Percentiles rank a stretch among this genome's conserved stretches.
Evolutionary conservation across 37 sponge, comb jelly and placozoan genomes (phyloP).

Genomic region (Eunapius fragilis): DNA sequence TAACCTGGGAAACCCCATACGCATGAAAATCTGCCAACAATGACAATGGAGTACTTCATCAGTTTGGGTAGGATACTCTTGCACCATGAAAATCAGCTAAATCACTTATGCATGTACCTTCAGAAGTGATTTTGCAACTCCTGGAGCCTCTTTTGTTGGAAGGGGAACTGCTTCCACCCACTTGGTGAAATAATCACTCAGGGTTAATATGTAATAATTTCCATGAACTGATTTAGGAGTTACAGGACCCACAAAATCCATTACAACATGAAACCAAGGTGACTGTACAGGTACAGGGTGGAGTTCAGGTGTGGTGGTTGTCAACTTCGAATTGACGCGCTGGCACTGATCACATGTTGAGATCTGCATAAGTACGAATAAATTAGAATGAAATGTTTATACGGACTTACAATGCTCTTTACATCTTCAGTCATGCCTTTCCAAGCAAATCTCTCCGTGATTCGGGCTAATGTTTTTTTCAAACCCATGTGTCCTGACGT

Average conservation of each 20-base stretch:
- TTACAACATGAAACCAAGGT: no score
- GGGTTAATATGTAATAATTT: conserved; percentile 9
- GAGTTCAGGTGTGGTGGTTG: neutral
- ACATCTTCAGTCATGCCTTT: conserved; percentile 2
- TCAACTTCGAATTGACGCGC: neutral
- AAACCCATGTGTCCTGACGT: conserved; percentile 42
- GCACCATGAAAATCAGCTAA: neutral
- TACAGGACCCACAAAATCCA: conserved; percentile 21
- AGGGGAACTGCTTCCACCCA: conserved; percentile 40
- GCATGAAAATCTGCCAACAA: conserved; percentile 36
- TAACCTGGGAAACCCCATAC: conserved; percentile 38
- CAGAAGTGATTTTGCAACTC: conserved; percentile 34
- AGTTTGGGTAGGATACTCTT: neutral
- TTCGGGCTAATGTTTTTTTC: conserved; percentile 15
- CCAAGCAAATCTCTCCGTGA: conserved; percentile 27
- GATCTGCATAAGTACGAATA: no score
- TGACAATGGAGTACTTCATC: neutral
- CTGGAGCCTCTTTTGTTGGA: conserved; percentile 20
- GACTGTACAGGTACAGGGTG: neutral
- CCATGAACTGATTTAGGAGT: conserved; percentile 8
- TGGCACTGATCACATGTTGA: conserved; percentile 7
- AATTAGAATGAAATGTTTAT: no score
- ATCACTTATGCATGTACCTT: conserved; percentile 8
- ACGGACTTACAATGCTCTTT: no score
- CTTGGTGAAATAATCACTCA: conserved; percentile 47